Conservation (phyloP, 2,797 vertebrate species). For the Kryptopterus vitreolus region DNA sequence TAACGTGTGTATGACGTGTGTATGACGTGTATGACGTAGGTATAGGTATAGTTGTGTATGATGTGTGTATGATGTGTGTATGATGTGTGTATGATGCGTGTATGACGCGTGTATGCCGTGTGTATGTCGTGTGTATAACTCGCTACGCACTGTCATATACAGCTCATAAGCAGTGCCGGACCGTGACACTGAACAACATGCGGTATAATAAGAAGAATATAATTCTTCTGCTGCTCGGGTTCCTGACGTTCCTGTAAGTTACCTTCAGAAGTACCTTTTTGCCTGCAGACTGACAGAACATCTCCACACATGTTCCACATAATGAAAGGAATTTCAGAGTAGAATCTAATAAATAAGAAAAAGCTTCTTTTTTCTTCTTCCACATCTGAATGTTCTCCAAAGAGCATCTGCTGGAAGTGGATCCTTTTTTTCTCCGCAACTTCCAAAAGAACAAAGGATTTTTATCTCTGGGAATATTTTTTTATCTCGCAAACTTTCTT, state of each 20-base stretch:
- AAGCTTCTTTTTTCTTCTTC: no score
- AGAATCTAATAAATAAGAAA: not conserved
- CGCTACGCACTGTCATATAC: not conserved
- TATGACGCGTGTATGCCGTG: no score
- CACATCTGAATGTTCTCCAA: not conserved
- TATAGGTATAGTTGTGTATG: no score
- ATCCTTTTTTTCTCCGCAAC: not conserved
- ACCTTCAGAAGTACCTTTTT: not conserved
- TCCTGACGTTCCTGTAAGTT: not conserved
- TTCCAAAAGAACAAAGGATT: constrained; percentile 7
- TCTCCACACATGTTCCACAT: not conserved
- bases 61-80: no score
- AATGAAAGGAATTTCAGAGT: not conserved
- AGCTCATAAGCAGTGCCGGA: not conserved
- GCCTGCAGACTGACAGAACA: not conserved
- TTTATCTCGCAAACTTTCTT: not conserved
- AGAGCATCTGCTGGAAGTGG: not conserved
- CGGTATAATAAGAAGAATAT: no score
- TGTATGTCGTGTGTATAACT: no score
- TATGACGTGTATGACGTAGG: no score
- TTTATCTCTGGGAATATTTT: not conserved
- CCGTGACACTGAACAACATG: not conserved
- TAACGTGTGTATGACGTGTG: no score
- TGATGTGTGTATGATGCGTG: no score
- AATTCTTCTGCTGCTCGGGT: not conserved